Base-by-base conservation (phyloP, 2,113 vertebrate species). In the Nicator chloris region DNA sequence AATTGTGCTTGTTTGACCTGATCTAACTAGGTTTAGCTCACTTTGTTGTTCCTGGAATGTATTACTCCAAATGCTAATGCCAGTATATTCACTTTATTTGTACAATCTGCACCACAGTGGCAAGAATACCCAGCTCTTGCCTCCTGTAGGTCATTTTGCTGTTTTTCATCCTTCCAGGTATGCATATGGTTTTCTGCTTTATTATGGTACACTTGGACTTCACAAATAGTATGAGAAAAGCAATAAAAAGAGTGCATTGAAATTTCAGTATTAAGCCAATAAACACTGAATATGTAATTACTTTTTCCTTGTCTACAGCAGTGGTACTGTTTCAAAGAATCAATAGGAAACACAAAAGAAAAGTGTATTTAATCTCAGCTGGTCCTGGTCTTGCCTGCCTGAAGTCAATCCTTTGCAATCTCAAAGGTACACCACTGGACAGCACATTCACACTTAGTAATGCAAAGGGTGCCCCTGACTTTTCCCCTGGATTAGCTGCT, bases 11-110 rank as follows among this genome's bases (percentile, higher is more conserved):
- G 57, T 95, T 92, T 95, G 92, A 96, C 94, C 82, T 83, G 83
- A 81, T 95, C 82, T 95, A 90, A 86, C 69, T 66, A 86, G 82
- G 35, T 96, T 93, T 90, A 83, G 53, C 39, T 92, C 64, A 81
- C 92, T 96, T 96, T 96, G 92, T 94, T 93, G 79, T 86, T 88
- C 56, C 72, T 86, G 65, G 35, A 81, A 95, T 65, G 21, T 40
- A 81, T 94, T 92, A 68, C 30, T 86, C 19, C 65, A 57, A 91
- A 95, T 93, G 75, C 16, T 92, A 83, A 92, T 80, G 31, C 8
- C 27, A 31, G 12, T 56, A n/a, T 50, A 26, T 57, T 80, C 51
- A 45, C 42, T 83, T 77, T 81, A 69, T 37, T 87, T n/a, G 47
- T 82, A 70, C 20, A 87, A 37, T 77, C 63, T 79, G 59, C 30